A percentile compares a stretch with the other conserved stretches of the same genome.
Evolutionary conservation across 2,113 vertebrate genomes (phyloP).

Genomic region (Mustela lutreola): DNA sequence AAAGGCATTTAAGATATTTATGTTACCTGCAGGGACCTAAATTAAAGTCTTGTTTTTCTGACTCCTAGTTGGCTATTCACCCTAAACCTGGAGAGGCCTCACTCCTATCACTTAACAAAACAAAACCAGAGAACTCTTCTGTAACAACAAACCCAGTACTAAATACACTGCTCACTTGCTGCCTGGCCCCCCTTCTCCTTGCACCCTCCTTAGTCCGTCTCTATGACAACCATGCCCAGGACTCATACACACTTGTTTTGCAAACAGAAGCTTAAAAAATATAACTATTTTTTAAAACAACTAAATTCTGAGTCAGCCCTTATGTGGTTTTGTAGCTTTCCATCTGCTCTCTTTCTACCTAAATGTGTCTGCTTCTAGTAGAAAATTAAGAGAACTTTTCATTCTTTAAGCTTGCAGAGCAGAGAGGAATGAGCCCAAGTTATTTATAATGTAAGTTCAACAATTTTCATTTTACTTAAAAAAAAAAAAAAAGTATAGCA

Average conservation of each 20-base stretch:
- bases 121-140: background rate
- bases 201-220: background rate
- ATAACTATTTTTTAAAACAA: constrained; percentile 54
- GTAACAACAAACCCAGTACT: background rate
- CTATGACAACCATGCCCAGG: background rate
- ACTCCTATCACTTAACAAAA: background rate
- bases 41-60: background rate
- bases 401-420: background rate
- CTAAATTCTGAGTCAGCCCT: background rate
- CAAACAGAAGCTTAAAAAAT: background rate
- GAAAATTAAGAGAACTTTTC: background rate
- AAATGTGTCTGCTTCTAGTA: background rate
- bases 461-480: background rate
- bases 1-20: background rate
- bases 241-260: background rate
- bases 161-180: background rate
- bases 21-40: background rate
- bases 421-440: background rate
- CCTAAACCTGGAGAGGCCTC: background rate
- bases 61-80: background rate
- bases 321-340: background rate
- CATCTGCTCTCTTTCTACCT: background rate
- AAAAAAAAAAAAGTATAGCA: background rate
- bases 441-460: background rate
- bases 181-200: background rate